Evolutionary conservation across 1,140 invertebrate species (phyloP), one percentile per base, ranked within the genome.

Genomic region (Bombus difficillimus): DNA sequence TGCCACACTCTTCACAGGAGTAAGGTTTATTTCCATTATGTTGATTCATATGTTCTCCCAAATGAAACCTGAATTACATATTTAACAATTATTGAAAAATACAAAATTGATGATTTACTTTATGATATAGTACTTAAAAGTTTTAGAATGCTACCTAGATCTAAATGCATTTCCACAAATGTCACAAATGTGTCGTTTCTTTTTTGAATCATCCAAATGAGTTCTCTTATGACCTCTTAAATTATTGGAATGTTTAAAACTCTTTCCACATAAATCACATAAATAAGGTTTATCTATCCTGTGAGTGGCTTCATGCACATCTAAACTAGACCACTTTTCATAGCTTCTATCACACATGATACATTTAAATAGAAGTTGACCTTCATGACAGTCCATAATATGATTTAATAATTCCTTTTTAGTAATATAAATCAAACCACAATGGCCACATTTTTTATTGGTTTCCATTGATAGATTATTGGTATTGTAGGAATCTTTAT

Each of bases 191-290:
- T 94, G 91, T 72, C 89, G 90, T 72, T 95, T 93, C 62, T 93
- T 93, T 64, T 81, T 90, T 3, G 91, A 74, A 18, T 93, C 92
- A 18, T 94, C 92, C 32, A 94, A 87, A 87, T 95, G 94, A 82
- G 88, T 93, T 77, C 93, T 90, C 82, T 94, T 94, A 62, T 95
- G 95, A 15, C 92, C 93, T 22, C 94, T 89, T 57, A 96, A 90
- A 89, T 95, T 94, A 74, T 93, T 94, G 1, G 93, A 93, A 83
- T 95, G 95, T 53, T 95, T 96, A 87, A 96, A 96, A n/a, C 94
- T 93, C 88, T 96, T 96, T 4, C 94, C 94, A 89, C 96, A 96
- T 28, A 95, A 82, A 83, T 95, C 94, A 88, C 96, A 96, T 37
- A 95, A 87, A 80, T 92, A 95, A 12, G 93, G 94, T 76, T 93